Percentiles rank a stretch among this genome's conserved stretches.
Evolutionary conservation across 1,140 invertebrate genomes (phyloP).

Genomic region (Halictus rubicundus): DNA sequence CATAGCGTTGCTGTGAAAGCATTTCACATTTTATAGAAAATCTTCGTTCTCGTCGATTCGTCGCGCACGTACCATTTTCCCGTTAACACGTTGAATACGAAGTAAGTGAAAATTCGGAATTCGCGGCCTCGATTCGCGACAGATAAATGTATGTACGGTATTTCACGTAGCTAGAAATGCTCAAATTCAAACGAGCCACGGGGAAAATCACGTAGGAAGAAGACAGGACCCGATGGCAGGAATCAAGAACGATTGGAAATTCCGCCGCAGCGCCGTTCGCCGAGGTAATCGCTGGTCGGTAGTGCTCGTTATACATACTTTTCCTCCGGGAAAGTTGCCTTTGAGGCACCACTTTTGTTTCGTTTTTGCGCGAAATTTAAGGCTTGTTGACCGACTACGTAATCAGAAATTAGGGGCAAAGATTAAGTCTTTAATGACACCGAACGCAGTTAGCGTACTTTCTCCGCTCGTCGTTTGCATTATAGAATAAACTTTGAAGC

Average conservation of each 20-base stretch:
- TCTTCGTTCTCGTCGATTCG: not conserved
- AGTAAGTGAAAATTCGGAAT: not conserved
- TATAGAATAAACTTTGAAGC: not conserved
- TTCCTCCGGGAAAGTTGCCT: conserved; percentile 31
- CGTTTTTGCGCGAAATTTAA: not conserved
- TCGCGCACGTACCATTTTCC: not conserved
- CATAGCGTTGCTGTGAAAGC: not conserved
- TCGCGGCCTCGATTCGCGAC: conserved; percentile 25
- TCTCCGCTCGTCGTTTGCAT: not conserved
- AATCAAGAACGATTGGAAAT: conserved; percentile 49
- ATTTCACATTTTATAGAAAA: not conserved
- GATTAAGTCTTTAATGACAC: conserved; percentile 1
- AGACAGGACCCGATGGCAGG: conserved; percentile 34
- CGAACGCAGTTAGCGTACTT: not conserved
- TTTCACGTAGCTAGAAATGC: conserved; percentile 22
- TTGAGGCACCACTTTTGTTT: not conserved
- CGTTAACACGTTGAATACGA: not conserved
- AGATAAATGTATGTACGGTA: conserved; percentile 5
- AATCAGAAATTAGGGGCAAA: conserved; percentile 1
- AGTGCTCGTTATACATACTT: conserved; percentile 56
- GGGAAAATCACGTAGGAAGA: conserved; percentile 65
- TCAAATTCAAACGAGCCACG: conserved; percentile 22
- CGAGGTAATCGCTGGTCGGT: conserved; percentile 65
- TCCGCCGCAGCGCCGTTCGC: conserved; percentile 56
- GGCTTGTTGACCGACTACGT: not conserved